phyloP scores from a whole-genome alignment of 2,113 vertebrate species.

The Mustelus asterias region DNA sequence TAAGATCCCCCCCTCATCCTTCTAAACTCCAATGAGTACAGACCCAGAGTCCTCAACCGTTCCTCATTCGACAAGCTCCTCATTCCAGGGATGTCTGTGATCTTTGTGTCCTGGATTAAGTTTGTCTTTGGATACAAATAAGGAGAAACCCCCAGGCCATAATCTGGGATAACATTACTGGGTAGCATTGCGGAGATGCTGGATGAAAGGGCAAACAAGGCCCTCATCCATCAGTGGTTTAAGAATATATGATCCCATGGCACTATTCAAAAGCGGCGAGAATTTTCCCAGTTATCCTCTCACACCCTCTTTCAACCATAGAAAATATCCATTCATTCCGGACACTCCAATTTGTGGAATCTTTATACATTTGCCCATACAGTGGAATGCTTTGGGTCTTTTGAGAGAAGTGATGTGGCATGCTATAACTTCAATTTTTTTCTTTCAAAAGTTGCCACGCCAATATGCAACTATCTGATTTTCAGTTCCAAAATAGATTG shows the following conservation, averaged over 20 bases:
- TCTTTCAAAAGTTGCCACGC: background rate
- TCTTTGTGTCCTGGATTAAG: background rate
- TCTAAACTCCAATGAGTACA: too few species aligned
- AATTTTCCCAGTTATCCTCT: background rate
- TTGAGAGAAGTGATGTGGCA: background rate
- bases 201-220: background rate
- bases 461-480: background rate
- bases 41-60: too few species aligned
- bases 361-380: background rate
- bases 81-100: background rate
- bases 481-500: background rate
- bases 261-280: background rate
- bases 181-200: background rate
- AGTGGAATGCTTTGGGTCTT: background rate
- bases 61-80: too few species aligned
- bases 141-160: background rate
- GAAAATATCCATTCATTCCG: background rate
- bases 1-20: too few species aligned
- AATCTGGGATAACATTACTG: background rate
- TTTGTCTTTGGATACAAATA: background rate
- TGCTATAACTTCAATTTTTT: background rate
- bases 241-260: background rate
- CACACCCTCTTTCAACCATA: background rate
- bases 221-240: background rate
- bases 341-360: background rate